Conservation (phyloP, 2,888 invertebrate species). For the Sinotaia quadrata region DNA sequence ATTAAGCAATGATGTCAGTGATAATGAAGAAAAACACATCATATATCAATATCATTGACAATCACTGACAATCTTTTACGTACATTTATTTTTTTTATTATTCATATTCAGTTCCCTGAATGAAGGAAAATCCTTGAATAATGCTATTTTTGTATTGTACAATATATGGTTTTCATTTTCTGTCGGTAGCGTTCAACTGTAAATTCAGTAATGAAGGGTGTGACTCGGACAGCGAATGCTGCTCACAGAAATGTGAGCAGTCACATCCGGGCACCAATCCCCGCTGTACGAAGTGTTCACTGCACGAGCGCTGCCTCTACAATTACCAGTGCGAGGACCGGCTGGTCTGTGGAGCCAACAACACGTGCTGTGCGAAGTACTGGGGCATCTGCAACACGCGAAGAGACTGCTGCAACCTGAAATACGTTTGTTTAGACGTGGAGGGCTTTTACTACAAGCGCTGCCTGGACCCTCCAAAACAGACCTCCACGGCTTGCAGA, state of each 20-base stretch:
- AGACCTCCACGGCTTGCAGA: background rate
- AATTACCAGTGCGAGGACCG: constrained; percentile 33
- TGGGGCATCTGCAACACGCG: constrained; percentile 38
- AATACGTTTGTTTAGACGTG: constrained; percentile 29
- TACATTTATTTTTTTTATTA: background rate
- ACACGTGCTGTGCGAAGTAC: constrained; percentile 41
- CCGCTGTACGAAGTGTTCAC: constrained; percentile 36
- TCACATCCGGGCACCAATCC: constrained; percentile 39
- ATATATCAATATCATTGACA: too few relatives aligned
- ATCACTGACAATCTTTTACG: background rate
- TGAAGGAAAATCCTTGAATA: background rate
- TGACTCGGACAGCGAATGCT: constrained; percentile 29
- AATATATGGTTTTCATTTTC: too few relatives aligned
- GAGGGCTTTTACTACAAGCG: constrained; percentile 41
- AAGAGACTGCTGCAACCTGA: constrained; percentile 35
- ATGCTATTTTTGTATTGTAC: background rate
- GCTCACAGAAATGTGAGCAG: constrained; percentile 33
- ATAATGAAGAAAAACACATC: too few relatives aligned
- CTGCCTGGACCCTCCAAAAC: constrained; percentile 18
- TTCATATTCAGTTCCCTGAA: background rate
- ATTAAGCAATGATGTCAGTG: too few relatives aligned
- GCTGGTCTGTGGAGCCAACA: constrained; percentile 34
- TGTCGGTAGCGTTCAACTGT: constrained; percentile 33
- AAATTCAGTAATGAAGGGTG: constrained; percentile 42
- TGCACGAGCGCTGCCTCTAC: constrained; percentile 29